Evolutionary conservation across 2,797 vertebrate genomes (phyloP), one percentile per base, ranked within the genome.

Genomic region (Distichodus sexfasciatus): DNA sequence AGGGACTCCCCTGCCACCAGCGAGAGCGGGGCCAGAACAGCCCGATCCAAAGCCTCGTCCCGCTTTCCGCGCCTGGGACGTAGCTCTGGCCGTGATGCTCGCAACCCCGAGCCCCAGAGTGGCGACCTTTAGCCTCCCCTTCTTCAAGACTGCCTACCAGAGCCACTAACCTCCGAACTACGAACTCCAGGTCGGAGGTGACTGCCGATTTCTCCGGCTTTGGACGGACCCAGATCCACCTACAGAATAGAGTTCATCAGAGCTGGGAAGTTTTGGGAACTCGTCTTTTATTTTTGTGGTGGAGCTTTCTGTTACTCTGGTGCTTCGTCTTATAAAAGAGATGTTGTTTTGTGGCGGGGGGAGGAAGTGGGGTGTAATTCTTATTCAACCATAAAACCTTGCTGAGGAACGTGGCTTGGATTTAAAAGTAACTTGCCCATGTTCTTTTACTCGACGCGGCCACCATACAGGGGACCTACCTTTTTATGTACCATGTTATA

Each of bases 31-130:
- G 77, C 80, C 86, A 95, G 92, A 87, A 91, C 86, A 21, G 89
- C 41, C n/a, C 90, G 87, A 33, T 90, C 93, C 4, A 94, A 90
- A 80, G 91, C 81, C 0, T 86, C 91, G 1, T 82, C 94, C 0
- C 95, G 93, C 29, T 98, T 98, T 79, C 90, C 96, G 35, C 91
- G 90, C 72, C 90, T 98, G 66, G 92, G 95, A 33, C 94, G 94
- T 66, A 86, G 81, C 66, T 92, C 92, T 12, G 90, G 88, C 0
- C 87, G 92, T 72, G 96, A 97, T 38, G 71, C 90, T 0, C 91
- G 95, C 57, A 94, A 90, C 29, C 89, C 93, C 17, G 96, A 99
- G 59, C 97, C 97, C 12, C 97, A 98, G 84, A 99, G 97, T 0
- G 97, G 96, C 0, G 97, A 99, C 79, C 95, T 98, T 77, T 98